Evolutionary conservation across 2,797 vertebrate species (phyloP), one percentile per base, ranked within the genome.

Genomic region (Tadarida brasiliensis): DNA sequence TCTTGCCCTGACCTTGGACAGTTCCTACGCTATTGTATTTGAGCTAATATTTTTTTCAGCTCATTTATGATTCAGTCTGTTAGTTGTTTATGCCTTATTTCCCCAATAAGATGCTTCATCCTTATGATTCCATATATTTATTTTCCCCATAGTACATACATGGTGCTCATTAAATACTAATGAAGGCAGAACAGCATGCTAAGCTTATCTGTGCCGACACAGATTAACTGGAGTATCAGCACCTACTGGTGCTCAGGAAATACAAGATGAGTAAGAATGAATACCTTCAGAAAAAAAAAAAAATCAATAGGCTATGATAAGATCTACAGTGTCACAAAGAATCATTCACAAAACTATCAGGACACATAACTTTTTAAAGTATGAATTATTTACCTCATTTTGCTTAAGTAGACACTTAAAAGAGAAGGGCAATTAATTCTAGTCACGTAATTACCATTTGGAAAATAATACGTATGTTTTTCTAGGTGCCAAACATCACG

Each of bases 281-380:
- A 92, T 61, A 84, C 22, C 26, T 26, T 26, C 63, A 68, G 54
- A 9, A 87, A 87, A 35, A 94, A 87, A 35, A 94, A 73, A 68
- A 51, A 56, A 44, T 68, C 44, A 17, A 15, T 83, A 71, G n/a
- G 56, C 47, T 90, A 17, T 39, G 15, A 17, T 73, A 80, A 90
- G 19, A 80, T 39, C 28, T 74, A 51, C 17, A 84, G 2, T 44
- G 8, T 33, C 28, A 70, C 35, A 24, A 33, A 57, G 17, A 92
- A 87, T 80, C 51, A 33, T 76, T 91, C 35, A n/a, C 71, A 47
- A 30, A 91, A 54, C 47, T 70, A 76, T n/a, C 49, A 78, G 47
- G 7, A 24, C 24, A 57, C 17, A 30, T 30, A 44, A 10, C 17
- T 73, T 73, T 70, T 59, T 77, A 6, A 63, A 33, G 20, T 59